Conservation (phyloP, 1,140 invertebrate species). For the Eurosta solidaginis region DNA sequence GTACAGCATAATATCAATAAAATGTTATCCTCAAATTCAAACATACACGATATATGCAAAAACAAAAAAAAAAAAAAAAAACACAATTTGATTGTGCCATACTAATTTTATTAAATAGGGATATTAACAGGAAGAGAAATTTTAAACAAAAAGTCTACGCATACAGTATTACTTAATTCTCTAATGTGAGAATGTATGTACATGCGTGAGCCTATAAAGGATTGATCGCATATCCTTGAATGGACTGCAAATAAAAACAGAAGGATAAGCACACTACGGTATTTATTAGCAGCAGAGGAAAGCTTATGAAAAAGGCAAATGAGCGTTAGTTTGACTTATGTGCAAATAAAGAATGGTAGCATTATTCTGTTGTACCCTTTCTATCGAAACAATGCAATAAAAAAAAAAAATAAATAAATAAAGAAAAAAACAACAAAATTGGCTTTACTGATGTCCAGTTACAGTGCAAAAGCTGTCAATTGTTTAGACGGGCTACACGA, state of each 20-base stretch:
- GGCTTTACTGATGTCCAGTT: not conserved
- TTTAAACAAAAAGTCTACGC: too few species aligned
- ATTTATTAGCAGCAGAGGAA: not conserved
- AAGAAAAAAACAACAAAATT: not conserved
- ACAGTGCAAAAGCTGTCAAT: not conserved
- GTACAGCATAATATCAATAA: too few species aligned
- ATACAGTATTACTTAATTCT: too few species aligned
- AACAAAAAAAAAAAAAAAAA: too few species aligned
- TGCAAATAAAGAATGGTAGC: not conserved
- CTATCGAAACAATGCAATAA: not conserved
- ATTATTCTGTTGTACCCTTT: not conserved
- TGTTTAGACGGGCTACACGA: not conserved
- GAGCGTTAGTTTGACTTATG: not conserved
- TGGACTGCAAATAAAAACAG: slow-evolving; percentile 18
- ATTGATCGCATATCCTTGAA: slow-evolving; percentile 14
- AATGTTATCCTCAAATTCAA: too few species aligned
- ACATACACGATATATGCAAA: too few species aligned
- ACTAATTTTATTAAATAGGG: too few species aligned
- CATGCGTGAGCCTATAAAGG: not conserved
- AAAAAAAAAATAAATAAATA: not conserved
- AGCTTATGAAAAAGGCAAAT: not conserved
- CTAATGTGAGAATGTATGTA: too few species aligned
- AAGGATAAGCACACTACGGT: not conserved
- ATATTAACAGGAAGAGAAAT: too few species aligned
- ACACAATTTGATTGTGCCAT: too few species aligned